Evolutionary conservation across 2,888 invertebrate species (phyloP), one percentile per base, ranked within the genome.

Genomic region (Chymomyza amoena): DNA sequence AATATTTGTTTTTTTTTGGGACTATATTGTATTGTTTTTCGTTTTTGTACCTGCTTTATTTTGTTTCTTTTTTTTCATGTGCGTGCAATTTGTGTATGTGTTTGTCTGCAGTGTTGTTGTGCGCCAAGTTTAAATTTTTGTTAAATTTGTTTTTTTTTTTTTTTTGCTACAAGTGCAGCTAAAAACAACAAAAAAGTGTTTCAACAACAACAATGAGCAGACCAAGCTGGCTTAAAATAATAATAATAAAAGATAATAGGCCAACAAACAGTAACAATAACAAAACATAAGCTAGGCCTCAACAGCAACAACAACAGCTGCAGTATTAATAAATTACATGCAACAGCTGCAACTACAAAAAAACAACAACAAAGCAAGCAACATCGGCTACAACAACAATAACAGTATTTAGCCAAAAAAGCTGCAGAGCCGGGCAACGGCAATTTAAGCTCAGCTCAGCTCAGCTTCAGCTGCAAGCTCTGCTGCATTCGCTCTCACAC

Each of bases 371-470:
- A 3, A 1, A n/a, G n/a, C n/a, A n/a, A n/a, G n/a, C 20, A 20
- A 3, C 20, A 20, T 20, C 20, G 20, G 20, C 50, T 57, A 16
- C 18, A 66, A 28, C 39, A 56, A 56, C 52, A 39, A 50, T 54
- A 60, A 18, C 7, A 50, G 60, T 20, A 67, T 36, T 32, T 20
- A 52, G 25, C 25, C 28, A 50, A 25, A 57, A 20, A 75, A 69
- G 59, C 72, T 57, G 36, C 61, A 15, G 60, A 69, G 70, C 68
- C 73, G 77, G 77, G 64, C 76, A 67, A 72, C 67, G 78, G 69
- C 75, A 70, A 69, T 70, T 59, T 28, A 64, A 79, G 77, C 70
- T 70, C 45, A 61, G 69, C 67, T 63, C 51, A 79, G 77, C 70
- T 70, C 45, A 61, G 69, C 67, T 63, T 54, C 0, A 62, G 50